A percentile compares a stretch with the other conserved stretches of the same genome.
Conservation (phyloP, 2,888 invertebrate genomes). For the Sipunculus nudus region DNA sequence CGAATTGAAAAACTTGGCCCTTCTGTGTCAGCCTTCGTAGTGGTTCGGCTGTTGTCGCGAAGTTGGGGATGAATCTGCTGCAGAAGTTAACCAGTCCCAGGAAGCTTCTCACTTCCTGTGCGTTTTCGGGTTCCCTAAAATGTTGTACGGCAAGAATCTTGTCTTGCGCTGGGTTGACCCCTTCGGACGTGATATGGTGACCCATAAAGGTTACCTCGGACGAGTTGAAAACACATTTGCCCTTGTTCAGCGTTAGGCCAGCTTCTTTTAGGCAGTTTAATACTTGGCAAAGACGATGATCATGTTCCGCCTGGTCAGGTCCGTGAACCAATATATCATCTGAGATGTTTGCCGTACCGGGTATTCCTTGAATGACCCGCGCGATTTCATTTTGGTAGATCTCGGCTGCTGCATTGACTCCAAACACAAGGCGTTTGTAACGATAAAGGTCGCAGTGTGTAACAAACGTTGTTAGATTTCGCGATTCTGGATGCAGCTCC, state of each 20-base stretch:
- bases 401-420: slow-evolving; percentile 18
- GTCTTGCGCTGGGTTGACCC: not conserved
- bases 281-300: slow-evolving; percentile 12
- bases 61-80: slow-evolving; percentile 1
- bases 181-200: slow-evolving; percentile 15
- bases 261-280: slow-evolving; percentile 15
- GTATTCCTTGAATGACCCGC: slow-evolving; percentile 12
- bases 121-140: slow-evolving; percentile 41
- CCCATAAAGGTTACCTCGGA: slow-evolving; percentile 13
- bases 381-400: slow-evolving; percentile 16
- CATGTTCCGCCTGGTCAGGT: slow-evolving; percentile 3
- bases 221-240: slow-evolving; percentile 1
- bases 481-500: slow-evolving; percentile 12
- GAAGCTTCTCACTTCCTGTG: slow-evolving; percentile 41
- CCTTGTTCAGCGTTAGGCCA: slow-evolving; percentile 3
- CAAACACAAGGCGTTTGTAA: slow-evolving; percentile 20
- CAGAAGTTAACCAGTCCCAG: slow-evolving; percentile 37
- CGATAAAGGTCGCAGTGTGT: slow-evolving; percentile 8
- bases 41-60: slow-evolving; percentile 1
- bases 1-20: not conserved
- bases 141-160: slow-evolving; percentile 15
- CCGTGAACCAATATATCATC: slow-evolving; percentile 10
- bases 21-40: not conserved
- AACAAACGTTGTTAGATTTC: slow-evolving; percentile 22
- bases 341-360: slow-evolving; percentile 8